These are phyloP conservation scores for Rhodophaea formosa DNA, from an alignment of 2,888 invertebrate species.

Conservation along the genomic window DNA sequence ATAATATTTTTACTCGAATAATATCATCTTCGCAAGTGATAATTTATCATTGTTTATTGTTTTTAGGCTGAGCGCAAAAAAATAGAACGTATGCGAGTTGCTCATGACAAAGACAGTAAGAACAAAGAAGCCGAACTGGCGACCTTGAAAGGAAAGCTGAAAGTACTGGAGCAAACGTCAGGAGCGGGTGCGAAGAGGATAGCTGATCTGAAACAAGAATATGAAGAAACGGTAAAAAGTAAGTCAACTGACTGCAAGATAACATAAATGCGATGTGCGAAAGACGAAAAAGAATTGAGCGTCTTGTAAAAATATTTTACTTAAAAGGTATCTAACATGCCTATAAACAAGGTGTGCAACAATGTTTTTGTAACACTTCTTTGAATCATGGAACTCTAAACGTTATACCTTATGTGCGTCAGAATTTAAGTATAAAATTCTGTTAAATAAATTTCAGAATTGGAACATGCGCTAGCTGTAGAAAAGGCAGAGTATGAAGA, in stretches of 20 bases:
- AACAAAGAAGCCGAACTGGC: slow-evolving; percentile 89
- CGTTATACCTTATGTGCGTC: not conserved
- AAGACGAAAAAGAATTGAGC: too few relatives aligned
- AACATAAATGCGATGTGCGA: too few relatives aligned
- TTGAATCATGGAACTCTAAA: too few relatives aligned
- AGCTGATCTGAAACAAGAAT: slow-evolving; percentile 84
- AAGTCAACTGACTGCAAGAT: slow-evolving; percentile 45
- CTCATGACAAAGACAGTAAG: slow-evolving; percentile 87
- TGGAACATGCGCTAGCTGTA: slow-evolving; percentile 84
- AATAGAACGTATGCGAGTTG: slow-evolving; percentile 83
- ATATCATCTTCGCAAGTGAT: too few relatives aligned
- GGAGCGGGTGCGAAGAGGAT: slow-evolving; percentile 84
- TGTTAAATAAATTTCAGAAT: slow-evolving; percentile 79
- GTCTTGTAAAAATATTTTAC: too few relatives aligned
- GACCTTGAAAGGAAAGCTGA: slow-evolving; percentile 87
- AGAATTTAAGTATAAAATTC: not conserved
- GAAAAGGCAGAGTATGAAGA: slow-evolving; percentile 89
- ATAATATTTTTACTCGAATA: not conserved
- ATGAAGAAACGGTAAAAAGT: slow-evolving; percentile 86
- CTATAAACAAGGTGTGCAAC: too few relatives aligned
- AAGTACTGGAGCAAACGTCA: slow-evolving; percentile 82
- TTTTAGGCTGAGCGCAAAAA: slow-evolving; percentile 84
- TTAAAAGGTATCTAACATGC: too few relatives aligned
- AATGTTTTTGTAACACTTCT: not conserved
- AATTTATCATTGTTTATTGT: slow-evolving; percentile 17